These are phyloP conservation scores for Noctua pronuba DNA, from an alignment of 2,888 invertebrate genomes.

Conservation along the genomic window DNA sequence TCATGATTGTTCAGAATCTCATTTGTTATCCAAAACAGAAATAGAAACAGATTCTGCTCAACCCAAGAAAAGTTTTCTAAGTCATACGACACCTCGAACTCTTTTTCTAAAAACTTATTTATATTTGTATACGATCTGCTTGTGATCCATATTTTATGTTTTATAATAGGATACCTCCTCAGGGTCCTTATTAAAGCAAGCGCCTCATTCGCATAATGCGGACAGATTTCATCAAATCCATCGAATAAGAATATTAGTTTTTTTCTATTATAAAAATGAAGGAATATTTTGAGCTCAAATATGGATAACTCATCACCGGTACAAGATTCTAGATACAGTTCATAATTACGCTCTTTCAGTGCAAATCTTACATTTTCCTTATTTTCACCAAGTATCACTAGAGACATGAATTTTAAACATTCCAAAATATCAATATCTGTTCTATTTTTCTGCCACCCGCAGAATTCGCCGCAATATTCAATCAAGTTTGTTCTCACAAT, in stretches of 20 bases:
- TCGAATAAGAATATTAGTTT: slow-evolving; percentile 12
- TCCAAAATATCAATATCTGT: background rate
- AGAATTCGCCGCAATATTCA: background rate
- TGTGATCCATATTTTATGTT: slow-evolving; percentile 3
- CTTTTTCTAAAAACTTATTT: background rate
- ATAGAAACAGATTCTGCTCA: slow-evolving; percentile 10
- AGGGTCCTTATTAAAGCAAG: background rate
- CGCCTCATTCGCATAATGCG: background rate
- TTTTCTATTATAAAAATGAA: slow-evolving; percentile 12
- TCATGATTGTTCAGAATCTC: background rate
- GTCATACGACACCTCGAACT: slow-evolving; percentile 1
- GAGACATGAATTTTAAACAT: slow-evolving; percentile 7
- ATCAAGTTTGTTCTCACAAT: slow-evolving; percentile 2
- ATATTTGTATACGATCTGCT: background rate
- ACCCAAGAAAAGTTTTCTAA: slow-evolving; percentile 16
- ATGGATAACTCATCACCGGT: background rate
- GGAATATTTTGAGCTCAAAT: background rate
- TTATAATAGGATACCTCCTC: background rate
- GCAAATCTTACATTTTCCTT: background rate
- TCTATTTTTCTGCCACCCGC: fast-evolving
- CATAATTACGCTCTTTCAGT: background rate
- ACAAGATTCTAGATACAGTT: background rate
- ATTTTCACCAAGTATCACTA: background rate
- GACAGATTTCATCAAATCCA: slow-evolving; percentile 16
- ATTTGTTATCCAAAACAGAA: slow-evolving; percentile 14